phyloP scores from a whole-genome alignment of 2,113 vertebrate species.

The Laticauda laticaudata region DNA sequence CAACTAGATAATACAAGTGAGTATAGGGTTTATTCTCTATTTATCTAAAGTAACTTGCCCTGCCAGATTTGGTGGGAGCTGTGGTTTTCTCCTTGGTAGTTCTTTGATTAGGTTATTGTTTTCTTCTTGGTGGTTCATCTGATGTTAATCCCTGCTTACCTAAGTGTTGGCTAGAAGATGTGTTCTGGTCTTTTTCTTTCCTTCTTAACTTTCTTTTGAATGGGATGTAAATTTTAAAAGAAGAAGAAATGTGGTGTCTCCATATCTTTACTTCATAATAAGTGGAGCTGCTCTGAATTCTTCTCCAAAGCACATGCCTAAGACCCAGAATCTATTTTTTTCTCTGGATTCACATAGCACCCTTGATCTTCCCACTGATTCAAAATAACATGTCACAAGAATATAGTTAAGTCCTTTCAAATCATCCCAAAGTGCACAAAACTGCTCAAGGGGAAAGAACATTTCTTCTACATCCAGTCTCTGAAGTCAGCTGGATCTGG shows the following conservation, averaged over 20 bases:
- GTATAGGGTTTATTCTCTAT: neutral
- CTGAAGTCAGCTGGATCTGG: conserved; percentile 37
- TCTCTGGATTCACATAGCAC: conserved; percentile 54
- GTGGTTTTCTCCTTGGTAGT: neutral
- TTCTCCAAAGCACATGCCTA: conserved; percentile 48
- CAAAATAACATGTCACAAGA: conserved; percentile 59
- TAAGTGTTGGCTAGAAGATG: neutral
- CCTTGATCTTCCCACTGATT: conserved; percentile 64
- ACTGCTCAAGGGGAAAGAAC: conserved; percentile 54
- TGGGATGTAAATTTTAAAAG: neutral
- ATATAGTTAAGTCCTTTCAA: conserved; percentile 51
- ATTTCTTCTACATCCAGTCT: conserved; percentile 29
- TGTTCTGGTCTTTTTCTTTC: neutral
- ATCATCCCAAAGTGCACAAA: conserved; percentile 50
- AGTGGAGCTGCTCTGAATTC: conserved; percentile 53
- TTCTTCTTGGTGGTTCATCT: neutral
- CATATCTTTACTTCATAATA: conserved; percentile 22
- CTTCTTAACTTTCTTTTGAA: neutral
- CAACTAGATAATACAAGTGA: neutral
- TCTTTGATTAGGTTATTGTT: neutral
- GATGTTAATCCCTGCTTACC: neutral
- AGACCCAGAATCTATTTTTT: conserved; percentile 63
- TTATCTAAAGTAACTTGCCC: neutral
- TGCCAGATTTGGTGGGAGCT: neutral
- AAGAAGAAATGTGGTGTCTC: conserved; percentile 42